These are phyloP conservation scores for Trisateles emortualis DNA, from an alignment of 2,888 invertebrate genomes.

Conservation along the genomic window DNA sequence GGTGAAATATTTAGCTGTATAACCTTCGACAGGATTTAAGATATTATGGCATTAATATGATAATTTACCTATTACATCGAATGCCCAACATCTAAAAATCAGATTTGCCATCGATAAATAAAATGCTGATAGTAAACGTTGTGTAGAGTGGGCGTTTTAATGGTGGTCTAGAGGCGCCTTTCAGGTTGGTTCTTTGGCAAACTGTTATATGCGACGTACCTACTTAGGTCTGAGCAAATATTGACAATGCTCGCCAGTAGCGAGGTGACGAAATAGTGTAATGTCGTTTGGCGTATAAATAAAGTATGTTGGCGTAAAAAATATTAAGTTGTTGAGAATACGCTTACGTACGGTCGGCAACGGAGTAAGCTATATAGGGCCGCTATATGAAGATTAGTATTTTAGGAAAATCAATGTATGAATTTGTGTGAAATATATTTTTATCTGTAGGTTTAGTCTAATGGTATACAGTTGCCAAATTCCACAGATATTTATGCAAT, in stretches of 20 bases:
- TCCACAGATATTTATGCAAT: too few relatives aligned
- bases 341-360: neutral
- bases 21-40: conserved; percentile 15
- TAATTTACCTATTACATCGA: conserved; percentile 29
- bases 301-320: conserved; percentile 20
- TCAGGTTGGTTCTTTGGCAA: conserved; percentile 55
- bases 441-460: too few relatives aligned
- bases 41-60: conserved; percentile 30
- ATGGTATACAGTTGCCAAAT: too few relatives aligned
- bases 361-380: too few relatives aligned
- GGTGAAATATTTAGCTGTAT: neutral
- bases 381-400: too few relatives aligned
- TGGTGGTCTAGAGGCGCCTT: conserved; percentile 57
- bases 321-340: conserved; percentile 1
- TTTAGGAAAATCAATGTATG: too few relatives aligned
- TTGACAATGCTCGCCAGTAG: conserved; percentile 59
- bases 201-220: conserved; percentile 32
- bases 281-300: conserved; percentile 48
- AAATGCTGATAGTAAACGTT: conserved; percentile 48
- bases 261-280: conserved; percentile 47
- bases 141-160: conserved; percentile 44
- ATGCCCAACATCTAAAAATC: conserved; percentile 24
- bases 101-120: conserved; percentile 37
- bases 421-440: too few relatives aligned
- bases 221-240: conserved; percentile 58